A percentile compares a stretch with the other conserved stretches of the same genome.
Evolutionary conservation across 64 coral and sea anemone genomes (phyloP).

Genomic region (Dendronephthya gigantea): DNA sequence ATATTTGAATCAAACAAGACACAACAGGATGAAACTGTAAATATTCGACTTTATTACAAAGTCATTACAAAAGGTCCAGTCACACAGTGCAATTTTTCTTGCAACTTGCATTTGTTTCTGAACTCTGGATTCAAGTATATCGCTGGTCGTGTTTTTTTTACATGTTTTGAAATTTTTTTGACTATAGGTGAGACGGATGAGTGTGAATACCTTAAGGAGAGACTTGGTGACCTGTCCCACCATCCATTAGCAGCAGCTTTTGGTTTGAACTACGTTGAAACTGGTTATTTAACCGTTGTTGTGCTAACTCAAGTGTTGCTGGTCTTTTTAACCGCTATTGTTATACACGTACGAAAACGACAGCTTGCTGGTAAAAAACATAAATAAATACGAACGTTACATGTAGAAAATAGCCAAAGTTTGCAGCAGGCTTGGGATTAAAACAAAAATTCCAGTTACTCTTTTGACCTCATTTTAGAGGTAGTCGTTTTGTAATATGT

Average conservation of each 20-base stretch:
- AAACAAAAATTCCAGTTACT: no score
- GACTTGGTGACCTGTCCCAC: not conserved
- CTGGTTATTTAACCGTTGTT: not conserved
- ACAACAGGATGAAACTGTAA: no score
- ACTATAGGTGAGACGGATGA: not conserved
- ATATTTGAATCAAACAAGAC: no score
- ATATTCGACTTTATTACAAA: no score
- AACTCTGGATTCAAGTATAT: no score
- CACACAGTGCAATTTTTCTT: no score
- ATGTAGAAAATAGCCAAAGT: no score
- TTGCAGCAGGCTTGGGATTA: no score
- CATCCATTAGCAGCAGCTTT: slow-evolving; percentile 1
- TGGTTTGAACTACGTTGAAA: slow-evolving; percentile 5
- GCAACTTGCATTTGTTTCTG: not conserved
- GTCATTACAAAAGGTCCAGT: no score
- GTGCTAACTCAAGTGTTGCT: not conserved
- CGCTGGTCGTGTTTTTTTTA: no score
- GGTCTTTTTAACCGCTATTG: not conserved
- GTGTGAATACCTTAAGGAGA: slow-evolving; percentile 5
- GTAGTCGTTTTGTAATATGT: no score
- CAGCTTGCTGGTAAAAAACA: not conserved
- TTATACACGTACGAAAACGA: not conserved
- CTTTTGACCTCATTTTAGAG: no score
- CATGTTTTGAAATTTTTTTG: not conserved
- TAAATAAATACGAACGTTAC: not conserved